A percentile compares a stretch with the other conserved stretches of the same genome.
Conservation (phyloP, 2,797 vertebrate genomes). For the Erpetoichthys calabaricus region DNA sequence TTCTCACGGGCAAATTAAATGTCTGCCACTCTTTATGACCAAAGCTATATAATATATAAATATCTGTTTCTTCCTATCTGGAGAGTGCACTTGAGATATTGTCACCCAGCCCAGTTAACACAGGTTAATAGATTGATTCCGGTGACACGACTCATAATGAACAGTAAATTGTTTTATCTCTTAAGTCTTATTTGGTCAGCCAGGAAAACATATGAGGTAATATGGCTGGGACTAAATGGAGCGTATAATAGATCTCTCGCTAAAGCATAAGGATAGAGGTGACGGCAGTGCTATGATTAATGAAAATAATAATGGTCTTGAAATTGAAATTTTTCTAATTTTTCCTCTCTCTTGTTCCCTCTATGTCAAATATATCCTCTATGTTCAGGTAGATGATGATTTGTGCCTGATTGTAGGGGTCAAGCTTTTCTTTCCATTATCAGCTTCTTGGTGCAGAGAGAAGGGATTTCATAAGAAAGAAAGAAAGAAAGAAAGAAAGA, state of each 20-base stretch:
- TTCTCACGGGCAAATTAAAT: slow-evolving; percentile 84
- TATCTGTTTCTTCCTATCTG: slow-evolving; percentile 51
- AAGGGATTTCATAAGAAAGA: slow-evolving; percentile 14
- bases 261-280: slow-evolving; percentile 92
- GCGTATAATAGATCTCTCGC: slow-evolving; percentile 99
- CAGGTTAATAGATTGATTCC: slow-evolving; percentile 99
- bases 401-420: slow-evolving; percentile 64
- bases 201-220: slow-evolving; percentile 99
- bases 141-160: slow-evolving; percentile 99
- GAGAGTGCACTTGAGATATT: slow-evolving; percentile 58
- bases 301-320: slow-evolving; percentile 99
- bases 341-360: slow-evolving; percentile 34
- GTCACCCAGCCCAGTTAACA: slow-evolving; percentile 89
- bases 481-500: slow-evolving; percentile 11
- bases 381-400: slow-evolving; percentile 76
- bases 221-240: slow-evolving; percentile 97
- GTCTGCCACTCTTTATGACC: slow-evolving; percentile 83
- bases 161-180: slow-evolving; percentile 99
- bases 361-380: slow-evolving; percentile 62
- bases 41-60: slow-evolving; percentile 60
- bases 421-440: slow-evolving; percentile 21
- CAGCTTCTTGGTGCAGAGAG: slow-evolving; percentile 12
- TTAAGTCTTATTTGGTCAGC: slow-evolving; percentile 99
- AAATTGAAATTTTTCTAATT: slow-evolving; percentile 97
- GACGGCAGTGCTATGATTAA: slow-evolving; percentile 96